These are phyloP conservation scores for Pavo muticus DNA, from an alignment of 2,113 vertebrate genomes.

Conservation along the genomic window DNA sequence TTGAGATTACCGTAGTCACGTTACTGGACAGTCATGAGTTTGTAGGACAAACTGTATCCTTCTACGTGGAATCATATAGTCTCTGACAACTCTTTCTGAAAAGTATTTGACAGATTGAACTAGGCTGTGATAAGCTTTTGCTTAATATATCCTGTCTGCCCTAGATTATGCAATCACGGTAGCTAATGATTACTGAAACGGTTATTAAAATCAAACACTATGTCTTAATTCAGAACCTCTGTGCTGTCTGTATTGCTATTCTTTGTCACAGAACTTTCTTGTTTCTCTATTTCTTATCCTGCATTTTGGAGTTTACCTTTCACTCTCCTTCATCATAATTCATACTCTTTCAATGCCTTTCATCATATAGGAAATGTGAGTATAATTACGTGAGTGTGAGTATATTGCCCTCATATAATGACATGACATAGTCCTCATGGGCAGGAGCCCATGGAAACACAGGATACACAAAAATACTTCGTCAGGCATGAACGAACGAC, in stretches of 20 bases:
- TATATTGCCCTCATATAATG: no score
- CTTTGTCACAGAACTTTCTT: background rate
- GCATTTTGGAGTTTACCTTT: background rate
- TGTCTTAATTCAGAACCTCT: background rate
- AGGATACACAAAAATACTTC: background rate
- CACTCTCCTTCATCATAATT: background rate
- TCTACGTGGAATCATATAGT: background rate
- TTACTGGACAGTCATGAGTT: background rate
- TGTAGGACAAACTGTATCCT: background rate
- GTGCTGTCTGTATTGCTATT: background rate
- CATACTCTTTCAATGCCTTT: no score
- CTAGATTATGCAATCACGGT: background rate
- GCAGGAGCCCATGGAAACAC: background rate
- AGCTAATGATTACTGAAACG: background rate
- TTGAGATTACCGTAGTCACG: background rate
- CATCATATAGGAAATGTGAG: background rate
- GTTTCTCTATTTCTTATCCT: background rate
- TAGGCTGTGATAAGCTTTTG: background rate
- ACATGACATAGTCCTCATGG: background rate
- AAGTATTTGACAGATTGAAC: background rate
- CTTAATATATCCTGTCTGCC: background rate
- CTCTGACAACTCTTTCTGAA: background rate
- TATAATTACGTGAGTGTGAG: no score
- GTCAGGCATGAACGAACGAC: background rate
- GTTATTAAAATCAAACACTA: background rate